Conservation (phyloP, 1,140 invertebrate genomes). For the Pogonomyrmex californicus region DNA sequence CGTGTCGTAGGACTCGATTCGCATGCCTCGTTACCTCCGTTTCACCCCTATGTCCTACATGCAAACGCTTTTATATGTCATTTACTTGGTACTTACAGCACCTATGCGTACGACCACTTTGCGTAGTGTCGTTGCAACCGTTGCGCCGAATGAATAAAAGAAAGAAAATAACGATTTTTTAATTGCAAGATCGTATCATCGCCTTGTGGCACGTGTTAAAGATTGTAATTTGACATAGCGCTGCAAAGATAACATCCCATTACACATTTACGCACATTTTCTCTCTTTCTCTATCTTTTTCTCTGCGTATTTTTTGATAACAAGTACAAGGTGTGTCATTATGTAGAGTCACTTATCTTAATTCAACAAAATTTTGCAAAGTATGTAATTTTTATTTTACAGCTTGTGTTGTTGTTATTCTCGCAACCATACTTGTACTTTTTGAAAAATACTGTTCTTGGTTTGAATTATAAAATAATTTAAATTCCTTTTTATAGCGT, state of each 20-base stretch:
- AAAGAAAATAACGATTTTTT: constrained; percentile 50
- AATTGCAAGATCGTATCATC: constrained; percentile 54
- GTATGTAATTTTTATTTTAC: background rate
- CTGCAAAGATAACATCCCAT: background rate
- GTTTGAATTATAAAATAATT: background rate
- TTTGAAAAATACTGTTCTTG: background rate
- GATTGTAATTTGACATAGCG: constrained; percentile 16
- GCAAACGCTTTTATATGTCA: constrained; percentile 64
- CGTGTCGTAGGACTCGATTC: constrained; percentile 2
- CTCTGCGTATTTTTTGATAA: background rate
- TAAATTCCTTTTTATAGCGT: background rate
- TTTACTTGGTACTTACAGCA: constrained; percentile 29
- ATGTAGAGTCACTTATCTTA: background rate
- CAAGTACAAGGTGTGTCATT: background rate
- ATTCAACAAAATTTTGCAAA: constrained; percentile 4
- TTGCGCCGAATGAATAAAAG: constrained; percentile 30
- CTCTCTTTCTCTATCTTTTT: background rate
- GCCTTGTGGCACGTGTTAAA: constrained; percentile 23
- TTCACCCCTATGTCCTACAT: constrained; percentile 51
- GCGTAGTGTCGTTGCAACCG: background rate
- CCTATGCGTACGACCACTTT: constrained; percentile 14
- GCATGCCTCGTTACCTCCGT: constrained; percentile 40
- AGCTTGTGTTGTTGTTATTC: background rate
- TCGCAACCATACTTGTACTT: background rate
- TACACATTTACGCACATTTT: background rate